Evolutionary conservation across 2,888 invertebrate genomes (phyloP).

Genomic region (Ophion costatus): DNA sequence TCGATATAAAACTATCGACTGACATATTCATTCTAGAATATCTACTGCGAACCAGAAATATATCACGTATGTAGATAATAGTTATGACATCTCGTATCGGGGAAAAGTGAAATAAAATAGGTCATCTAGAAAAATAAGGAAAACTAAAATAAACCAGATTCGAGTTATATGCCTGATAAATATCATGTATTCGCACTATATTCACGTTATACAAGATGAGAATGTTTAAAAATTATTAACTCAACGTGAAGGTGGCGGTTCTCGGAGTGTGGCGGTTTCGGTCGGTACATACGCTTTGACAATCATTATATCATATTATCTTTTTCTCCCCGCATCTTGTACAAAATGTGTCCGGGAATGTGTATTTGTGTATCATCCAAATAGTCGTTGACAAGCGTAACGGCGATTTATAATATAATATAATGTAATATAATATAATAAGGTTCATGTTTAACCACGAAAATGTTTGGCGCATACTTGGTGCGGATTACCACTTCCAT

Average conservation of each 20-base stretch:
- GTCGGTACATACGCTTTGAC: constrained; percentile 59
- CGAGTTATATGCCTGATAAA: constrained; percentile 60
- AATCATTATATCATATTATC: constrained; percentile 50
- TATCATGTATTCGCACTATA: constrained; percentile 65
- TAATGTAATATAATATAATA: constrained; percentile 63
- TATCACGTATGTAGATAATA: not conserved
- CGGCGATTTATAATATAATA: constrained; percentile 62
- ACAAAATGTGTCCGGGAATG: constrained; percentile 41
- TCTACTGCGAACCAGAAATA: constrained; percentile 23
- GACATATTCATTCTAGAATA: constrained; percentile 31
- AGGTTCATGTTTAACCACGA: constrained; percentile 63
- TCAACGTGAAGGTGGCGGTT: constrained; percentile 60
- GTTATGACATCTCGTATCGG: not conserved
- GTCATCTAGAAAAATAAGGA: constrained; percentile 27
- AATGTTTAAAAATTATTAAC: constrained; percentile 64
- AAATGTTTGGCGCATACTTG: constrained; percentile 67
- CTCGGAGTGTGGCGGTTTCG: constrained; percentile 55
- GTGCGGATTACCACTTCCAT: constrained; percentile 75
- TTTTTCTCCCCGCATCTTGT: constrained; percentile 32
- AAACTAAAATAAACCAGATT: constrained; percentile 28
- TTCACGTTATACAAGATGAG: constrained; percentile 62
- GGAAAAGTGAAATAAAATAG: not conserved
- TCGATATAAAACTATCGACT: constrained; percentile 26
- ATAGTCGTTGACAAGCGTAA: constrained; percentile 70
- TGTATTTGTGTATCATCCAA: constrained; percentile 35